These are phyloP conservation scores for Opisthocomus hoazin DNA, from an alignment of 2,113 vertebrate species.

Conservation along the genomic window DNA sequence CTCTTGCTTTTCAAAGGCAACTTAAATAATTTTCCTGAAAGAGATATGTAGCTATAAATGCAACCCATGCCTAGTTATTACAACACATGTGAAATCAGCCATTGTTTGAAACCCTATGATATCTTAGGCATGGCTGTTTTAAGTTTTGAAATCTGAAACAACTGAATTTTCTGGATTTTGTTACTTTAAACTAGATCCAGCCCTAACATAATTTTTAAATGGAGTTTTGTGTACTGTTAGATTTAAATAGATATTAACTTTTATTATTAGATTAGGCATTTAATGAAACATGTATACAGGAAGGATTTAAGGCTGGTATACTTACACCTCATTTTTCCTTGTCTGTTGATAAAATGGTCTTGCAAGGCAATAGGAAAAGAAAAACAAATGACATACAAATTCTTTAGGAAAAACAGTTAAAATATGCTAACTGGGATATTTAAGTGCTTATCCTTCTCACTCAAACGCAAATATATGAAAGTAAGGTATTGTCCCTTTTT, in stretches of 20 bases:
- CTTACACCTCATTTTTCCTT: constrained; percentile 14
- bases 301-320: neutral
- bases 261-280: neutral
- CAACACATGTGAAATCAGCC: neutral
- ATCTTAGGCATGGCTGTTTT: neutral
- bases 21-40: neutral
- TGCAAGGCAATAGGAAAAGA: neutral
- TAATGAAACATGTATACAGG: neutral
- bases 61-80: neutral
- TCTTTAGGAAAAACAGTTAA: constrained; percentile 15
- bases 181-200: neutral
- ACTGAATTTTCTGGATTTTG: constrained; percentile 17
- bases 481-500: neutral
- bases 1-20: neutral
- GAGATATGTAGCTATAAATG: neutral
- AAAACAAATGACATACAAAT: neutral
- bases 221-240: neutral
- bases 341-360: neutral
- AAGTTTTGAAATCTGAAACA: constrained; percentile 15
- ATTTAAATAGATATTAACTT: constrained; percentile 15
- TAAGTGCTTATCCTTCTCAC: neutral
- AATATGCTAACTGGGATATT: neutral
- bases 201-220: neutral
- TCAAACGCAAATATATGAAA: neutral
- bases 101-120: neutral